A percentile compares a stretch with the other conserved stretches of the same genome.
These are phyloP conservation scores for Patella caerulea DNA, from an alignment of 2,888 invertebrate species.

Conservation along the genomic window DNA sequence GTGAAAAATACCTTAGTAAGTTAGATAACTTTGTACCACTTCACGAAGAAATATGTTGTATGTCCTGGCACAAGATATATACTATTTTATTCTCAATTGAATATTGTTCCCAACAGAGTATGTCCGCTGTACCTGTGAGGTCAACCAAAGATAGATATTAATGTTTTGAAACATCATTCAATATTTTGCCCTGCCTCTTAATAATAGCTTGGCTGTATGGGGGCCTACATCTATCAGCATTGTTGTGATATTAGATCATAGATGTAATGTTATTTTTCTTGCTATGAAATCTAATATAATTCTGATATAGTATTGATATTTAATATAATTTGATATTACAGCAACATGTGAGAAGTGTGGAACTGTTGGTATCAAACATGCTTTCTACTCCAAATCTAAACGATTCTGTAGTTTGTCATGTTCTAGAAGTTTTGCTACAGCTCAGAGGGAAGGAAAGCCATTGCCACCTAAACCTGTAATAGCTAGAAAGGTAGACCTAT, in stretches of 20 bases:
- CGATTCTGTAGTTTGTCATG: constrained; percentile 87
- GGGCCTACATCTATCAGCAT: not conserved
- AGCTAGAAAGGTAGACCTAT: not conserved
- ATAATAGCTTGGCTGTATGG: too few species aligned
- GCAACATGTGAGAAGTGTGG: constrained; percentile 89
- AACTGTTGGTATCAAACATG: constrained; percentile 87
- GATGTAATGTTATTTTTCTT: not conserved
- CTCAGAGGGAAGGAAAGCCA: constrained; percentile 54
- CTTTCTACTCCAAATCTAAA: constrained; percentile 87
- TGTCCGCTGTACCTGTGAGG: too few species aligned
- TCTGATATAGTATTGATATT: not conserved
- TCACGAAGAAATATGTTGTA: too few species aligned
- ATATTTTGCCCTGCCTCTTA: too few species aligned
- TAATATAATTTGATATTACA: constrained; percentile 69
- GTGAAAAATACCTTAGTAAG: too few species aligned
- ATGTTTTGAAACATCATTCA: too few species aligned
- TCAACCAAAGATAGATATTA: too few species aligned
- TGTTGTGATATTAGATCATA: constrained; percentile 3
- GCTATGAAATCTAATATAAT: not conserved
- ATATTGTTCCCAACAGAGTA: too few species aligned
- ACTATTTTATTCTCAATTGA: too few species aligned
- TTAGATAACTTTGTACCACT: too few species aligned
- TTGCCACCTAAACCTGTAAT: constrained; percentile 10
- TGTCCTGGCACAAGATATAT: too few species aligned
- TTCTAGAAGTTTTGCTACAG: constrained; percentile 74